Evolutionary conservation across 2,113 vertebrate species (phyloP), one percentile per base, ranked within the genome.

Genomic region (Murina feae): DNA sequence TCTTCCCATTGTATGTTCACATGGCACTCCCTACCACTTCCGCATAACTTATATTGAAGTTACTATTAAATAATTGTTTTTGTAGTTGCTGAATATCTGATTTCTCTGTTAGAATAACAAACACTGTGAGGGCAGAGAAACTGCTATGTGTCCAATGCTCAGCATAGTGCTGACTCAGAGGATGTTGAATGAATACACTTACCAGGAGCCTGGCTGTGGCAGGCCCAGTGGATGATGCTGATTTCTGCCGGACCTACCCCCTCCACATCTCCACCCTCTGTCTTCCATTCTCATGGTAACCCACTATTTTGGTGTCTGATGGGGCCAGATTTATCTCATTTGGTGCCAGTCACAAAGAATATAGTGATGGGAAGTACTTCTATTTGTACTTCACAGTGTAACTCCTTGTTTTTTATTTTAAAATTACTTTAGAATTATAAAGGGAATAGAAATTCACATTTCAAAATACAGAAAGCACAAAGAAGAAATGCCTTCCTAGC

Each of bases 51-150:
- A 11, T 53, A 85, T 68, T 90, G 71, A 91, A 75, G 35, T 72
- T 85, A 49, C n/a, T 76, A 12, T 89, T 76, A 79, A 44, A 5
- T 79, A 82, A 49, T 92, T 92, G 53, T 72, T 60, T 85, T 75
- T 72, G 88, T 82, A 68, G 35, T 90, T 90, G 37, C 53, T 75
- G 32, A 72, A 39, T 10, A 81, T 63, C 49, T 79, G 37, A 23
- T 92, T 92, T 95, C 35, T 81, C 60, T 96, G 39, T 75, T 88
- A 89, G 49, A 74, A 65, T 90, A 78, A 58, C n/a, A 95, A 35
- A 82, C 28, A 88, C 21, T 10, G 8, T 35, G 32, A 88, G 75
- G 51, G 13, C 25, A 81, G 28, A 93, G 16, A 66, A 66, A 37
- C 39, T 90, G 2, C 51, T 53, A 0, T 90, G 42, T 94, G 89